Evolutionary conservation across 2,797 vertebrate genomes (phyloP).

Genomic region (Caiman crocodilus): DNA sequence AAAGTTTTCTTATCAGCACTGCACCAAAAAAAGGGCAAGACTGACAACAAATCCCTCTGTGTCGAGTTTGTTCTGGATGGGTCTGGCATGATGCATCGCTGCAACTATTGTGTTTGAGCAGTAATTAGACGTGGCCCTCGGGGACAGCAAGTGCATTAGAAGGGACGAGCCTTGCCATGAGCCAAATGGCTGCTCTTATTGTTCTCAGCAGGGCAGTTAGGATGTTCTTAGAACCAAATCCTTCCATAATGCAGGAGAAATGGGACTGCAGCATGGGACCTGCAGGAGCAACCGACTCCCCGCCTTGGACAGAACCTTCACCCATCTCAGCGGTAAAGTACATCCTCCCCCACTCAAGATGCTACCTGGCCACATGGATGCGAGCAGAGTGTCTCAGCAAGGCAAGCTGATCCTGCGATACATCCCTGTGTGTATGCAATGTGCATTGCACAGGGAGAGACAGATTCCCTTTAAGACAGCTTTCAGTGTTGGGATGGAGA

Average conservation of each 20-base stretch:
- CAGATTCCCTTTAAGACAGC: not conserved
- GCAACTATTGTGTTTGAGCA: conserved; percentile 76
- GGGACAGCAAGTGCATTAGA: conserved; percentile 78
- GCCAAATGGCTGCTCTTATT: conserved; percentile 81
- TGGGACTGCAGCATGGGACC: conserved; percentile 35
- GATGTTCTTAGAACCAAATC: conserved; percentile 69
- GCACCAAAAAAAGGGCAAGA: not conserved
- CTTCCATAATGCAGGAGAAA: conserved; percentile 59
- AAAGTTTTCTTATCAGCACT: conserved; percentile 49
- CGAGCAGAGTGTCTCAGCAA: fast-evolving
- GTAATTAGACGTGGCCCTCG: conserved; percentile 78
- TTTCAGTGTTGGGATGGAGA: not conserved
- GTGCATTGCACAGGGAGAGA: fast-evolving
- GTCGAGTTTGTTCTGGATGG: conserved; percentile 72
- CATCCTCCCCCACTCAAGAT: not conserved
- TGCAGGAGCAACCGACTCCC: not conserved
- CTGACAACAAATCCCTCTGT: conserved; percentile 61
- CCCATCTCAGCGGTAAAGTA: not conserved
- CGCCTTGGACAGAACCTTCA: not conserved
- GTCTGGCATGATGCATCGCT: conserved; percentile 75
- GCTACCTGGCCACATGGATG: not conserved
- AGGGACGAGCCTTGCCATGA: conserved; percentile 75
- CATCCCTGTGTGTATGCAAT: not conserved
- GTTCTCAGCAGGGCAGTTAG: conserved; percentile 76
- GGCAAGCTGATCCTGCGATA: not conserved